A percentile compares a stretch with the other conserved stretches of the same genome.
Evolutionary conservation across 1,140 invertebrate species (phyloP).

Genomic region (Lamellibrachia luymesi): DNA sequence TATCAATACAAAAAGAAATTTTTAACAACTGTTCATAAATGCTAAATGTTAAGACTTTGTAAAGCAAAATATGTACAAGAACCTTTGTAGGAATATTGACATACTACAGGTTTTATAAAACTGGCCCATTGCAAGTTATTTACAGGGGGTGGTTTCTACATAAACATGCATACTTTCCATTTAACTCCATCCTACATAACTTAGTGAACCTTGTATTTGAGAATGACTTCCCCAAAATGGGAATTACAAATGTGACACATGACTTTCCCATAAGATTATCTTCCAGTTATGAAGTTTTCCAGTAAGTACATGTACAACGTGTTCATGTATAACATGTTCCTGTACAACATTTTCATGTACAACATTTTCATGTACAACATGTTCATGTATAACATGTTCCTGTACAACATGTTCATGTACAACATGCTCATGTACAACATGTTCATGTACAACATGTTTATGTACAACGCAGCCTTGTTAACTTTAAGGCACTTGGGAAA

Average conservation of each 20-base stretch:
- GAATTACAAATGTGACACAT: not conserved
- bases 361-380: no score
- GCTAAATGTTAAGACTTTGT: not conserved
- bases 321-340: no score
- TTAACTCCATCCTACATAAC: not conserved
- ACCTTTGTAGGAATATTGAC: not conserved
- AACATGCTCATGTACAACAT: no score
- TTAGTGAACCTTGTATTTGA: not conserved
- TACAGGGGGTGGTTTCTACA: not conserved
- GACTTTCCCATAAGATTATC: not conserved
- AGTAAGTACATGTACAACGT: no score
- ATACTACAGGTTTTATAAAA: not conserved
- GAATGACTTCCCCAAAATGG: not conserved
- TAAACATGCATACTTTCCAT: not conserved
- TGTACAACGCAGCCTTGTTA: no score
- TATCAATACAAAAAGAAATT: no score
- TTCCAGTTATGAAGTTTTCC: no score
- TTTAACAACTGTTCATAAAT: not conserved
- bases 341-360: no score
- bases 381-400: no score
- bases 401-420: no score
- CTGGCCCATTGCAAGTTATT: not conserved
- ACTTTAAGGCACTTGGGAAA: no score
- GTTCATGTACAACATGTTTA: no score
- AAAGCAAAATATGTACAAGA: not conserved